Conservation (phyloP, 2,113 vertebrate species). For the Indicator maculatus region DNA sequence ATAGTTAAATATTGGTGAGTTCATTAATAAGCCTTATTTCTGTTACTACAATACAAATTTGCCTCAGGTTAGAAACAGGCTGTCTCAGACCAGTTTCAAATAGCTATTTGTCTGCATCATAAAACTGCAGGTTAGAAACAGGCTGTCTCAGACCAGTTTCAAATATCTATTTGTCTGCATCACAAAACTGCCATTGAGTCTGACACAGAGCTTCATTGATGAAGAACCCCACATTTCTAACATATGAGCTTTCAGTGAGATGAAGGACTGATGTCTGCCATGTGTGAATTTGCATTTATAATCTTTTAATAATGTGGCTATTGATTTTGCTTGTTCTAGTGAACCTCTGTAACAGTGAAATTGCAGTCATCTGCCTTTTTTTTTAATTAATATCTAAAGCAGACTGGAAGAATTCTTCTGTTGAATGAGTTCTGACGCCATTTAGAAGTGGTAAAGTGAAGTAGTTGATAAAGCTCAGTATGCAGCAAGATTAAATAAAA, state of each 20-base stretch:
- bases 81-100: conserved; percentile 44
- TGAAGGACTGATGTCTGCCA: not conserved
- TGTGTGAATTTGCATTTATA: conserved; percentile 47
- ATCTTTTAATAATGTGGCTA: conserved; percentile 48
- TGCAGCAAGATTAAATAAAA: not conserved
- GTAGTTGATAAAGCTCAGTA: not conserved
- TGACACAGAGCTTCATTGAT: conserved; percentile 47
- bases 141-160: conserved; percentile 27
- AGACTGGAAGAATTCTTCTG: not conserved
- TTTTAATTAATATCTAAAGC: not conserved
- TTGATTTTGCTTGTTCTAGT: conserved; percentile 40
- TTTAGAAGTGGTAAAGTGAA: not conserved
- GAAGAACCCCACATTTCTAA: conserved; percentile 49
- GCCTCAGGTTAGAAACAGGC: conserved; percentile 47
- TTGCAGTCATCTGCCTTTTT: not conserved
- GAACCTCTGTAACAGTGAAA: not conserved
- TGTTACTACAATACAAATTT: conserved; percentile 22
- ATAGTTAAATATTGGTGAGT: conserved; percentile 40
- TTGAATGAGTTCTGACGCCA: not conserved
- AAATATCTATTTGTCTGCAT: conserved; percentile 64
- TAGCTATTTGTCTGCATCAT: conserved; percentile 63
- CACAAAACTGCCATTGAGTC: conserved; percentile 65
- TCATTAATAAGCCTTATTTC: conserved; percentile 50
- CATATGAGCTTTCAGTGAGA: conserved; percentile 39
- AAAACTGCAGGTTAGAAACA: conserved; percentile 58